Conservation (phyloP, 2,888 invertebrate genomes). For the Drosophila planitibia region DNA sequence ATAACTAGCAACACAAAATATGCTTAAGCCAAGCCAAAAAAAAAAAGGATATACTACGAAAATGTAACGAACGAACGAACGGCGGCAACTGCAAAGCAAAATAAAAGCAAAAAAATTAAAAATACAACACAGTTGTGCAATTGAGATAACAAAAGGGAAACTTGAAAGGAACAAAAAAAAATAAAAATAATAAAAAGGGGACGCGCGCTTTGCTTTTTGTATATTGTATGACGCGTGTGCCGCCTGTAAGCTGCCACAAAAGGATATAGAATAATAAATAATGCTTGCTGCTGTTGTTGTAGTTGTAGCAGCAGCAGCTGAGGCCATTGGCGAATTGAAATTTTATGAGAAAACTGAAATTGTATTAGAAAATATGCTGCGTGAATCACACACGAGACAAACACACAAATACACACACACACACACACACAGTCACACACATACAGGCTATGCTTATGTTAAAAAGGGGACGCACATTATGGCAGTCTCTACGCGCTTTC, state of each 20-base stretch:
- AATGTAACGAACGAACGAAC: conserved; percentile 46
- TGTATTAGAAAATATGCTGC: conserved; percentile 77
- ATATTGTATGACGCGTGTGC: conserved; percentile 60
- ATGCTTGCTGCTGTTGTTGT: conserved; percentile 56
- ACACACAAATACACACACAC: conserved; percentile 15
- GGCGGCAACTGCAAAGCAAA: conserved; percentile 52
- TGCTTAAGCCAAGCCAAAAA: background rate
- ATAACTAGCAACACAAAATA: conserved; percentile 28
- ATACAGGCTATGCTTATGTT: conserved; percentile 14
- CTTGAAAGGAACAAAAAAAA: conserved; percentile 48
- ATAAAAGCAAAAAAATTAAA: conserved; percentile 44
- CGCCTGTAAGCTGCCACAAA: conserved; percentile 63
- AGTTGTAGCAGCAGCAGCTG: conserved; percentile 62
- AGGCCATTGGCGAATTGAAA: conserved; percentile 75
- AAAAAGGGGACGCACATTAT: conserved; percentile 77
- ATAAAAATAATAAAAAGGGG: conserved; percentile 59
- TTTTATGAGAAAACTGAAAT: conserved; percentile 75
- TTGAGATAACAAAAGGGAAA: conserved; percentile 77
- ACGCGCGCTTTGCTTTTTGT: conserved; percentile 79
- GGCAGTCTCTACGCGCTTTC: conserved; percentile 76
- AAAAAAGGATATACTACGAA: conserved; percentile 28
- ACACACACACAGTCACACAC: background rate
- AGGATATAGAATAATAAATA: conserved; percentile 75
- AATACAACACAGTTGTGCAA: conserved; percentile 76
- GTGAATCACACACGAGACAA: conserved; percentile 70